phyloP scores from a whole-genome alignment of 2,888 invertebrate species.

The Drosophila mettleri region DNA sequence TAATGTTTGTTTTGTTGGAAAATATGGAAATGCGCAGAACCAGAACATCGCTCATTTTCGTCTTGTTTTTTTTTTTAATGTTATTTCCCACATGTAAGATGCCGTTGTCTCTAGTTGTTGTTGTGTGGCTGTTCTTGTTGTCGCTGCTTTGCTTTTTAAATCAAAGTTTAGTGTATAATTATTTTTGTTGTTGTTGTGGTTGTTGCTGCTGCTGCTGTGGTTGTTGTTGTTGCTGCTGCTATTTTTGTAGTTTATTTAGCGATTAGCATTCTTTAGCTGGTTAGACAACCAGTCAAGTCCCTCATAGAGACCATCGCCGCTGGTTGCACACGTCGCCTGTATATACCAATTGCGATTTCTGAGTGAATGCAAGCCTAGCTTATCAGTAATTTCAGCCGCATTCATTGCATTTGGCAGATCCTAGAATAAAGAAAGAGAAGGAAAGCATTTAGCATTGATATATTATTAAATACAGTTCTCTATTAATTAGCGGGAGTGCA shows the following conservation, averaged over 20 bases:
- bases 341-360: constrained; percentile 99
- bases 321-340: constrained; percentile 99
- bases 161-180: constrained; percentile 69
- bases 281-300: constrained; percentile 99
- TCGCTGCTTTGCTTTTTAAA: constrained; percentile 63
- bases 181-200: constrained; percentile 25
- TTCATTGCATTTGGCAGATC: constrained; percentile 99
- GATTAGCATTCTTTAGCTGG: constrained; percentile 99
- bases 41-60: constrained; percentile 27
- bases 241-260: constrained; percentile 87
- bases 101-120: constrained; percentile 41
- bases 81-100: constrained; percentile 44
- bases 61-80: constrained; percentile 21
- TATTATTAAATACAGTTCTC: not conserved
- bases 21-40: constrained; percentile 53
- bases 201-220: constrained; percentile 17
- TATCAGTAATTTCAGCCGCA: constrained; percentile 99
- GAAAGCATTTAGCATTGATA: not conserved
- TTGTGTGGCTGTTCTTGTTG: constrained; percentile 35
- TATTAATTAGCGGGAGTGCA: constrained; percentile 37
- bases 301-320: constrained; percentile 99
- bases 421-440: constrained; percentile 85
- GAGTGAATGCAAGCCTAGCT: constrained; percentile 98
- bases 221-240: constrained; percentile 38
- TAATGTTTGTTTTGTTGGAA: constrained; percentile 23